Percentiles rank a stretch among this genome's conserved stretches.
Evolutionary conservation across 2,888 invertebrate genomes (phyloP).

Genomic region (Cephus rjabovi): DNA sequence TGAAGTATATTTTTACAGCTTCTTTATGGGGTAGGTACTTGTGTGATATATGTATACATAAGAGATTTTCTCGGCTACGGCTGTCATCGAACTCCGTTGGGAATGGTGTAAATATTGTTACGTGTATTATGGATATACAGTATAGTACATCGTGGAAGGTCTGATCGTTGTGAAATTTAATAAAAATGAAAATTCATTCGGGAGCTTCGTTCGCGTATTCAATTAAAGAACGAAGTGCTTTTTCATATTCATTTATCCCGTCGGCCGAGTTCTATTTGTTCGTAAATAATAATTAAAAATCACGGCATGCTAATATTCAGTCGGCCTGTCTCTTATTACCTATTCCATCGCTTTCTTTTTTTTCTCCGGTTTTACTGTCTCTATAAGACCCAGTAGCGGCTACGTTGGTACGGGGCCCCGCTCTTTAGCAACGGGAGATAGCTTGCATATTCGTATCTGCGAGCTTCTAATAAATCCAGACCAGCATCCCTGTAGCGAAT

Average conservation of each 20-base stretch:
- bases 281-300: conserved; percentile 62
- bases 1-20: not conserved
- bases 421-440: conserved; percentile 44
- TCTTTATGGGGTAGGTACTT: not conserved
- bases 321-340: conserved; percentile 19
- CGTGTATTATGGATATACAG: not conserved
- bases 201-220: conserved; percentile 43
- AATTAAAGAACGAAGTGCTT: conserved; percentile 61
- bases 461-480: conserved; percentile 43
- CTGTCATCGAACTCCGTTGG: not conserved
- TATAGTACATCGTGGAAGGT: not conserved
- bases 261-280: conserved; percentile 45
- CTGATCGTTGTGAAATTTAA: conserved; percentile 33
- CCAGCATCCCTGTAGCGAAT: not conserved
- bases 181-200: conserved; percentile 61
- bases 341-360: conserved; percentile 45
- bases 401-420: conserved; percentile 27
- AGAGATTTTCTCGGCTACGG: not conserved
- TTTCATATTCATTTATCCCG: conserved; percentile 56
- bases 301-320: conserved; percentile 47
- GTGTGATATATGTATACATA: not conserved
- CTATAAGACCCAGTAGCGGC: conserved; percentile 19
- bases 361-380: conserved; percentile 13
- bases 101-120: not conserved
- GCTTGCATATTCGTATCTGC: conserved; percentile 42